A percentile compares a stretch with the other conserved stretches of the same genome.
Evolutionary conservation across 2,797 vertebrate species (phyloP).

Genomic region (Tarsius wallacei): DNA sequence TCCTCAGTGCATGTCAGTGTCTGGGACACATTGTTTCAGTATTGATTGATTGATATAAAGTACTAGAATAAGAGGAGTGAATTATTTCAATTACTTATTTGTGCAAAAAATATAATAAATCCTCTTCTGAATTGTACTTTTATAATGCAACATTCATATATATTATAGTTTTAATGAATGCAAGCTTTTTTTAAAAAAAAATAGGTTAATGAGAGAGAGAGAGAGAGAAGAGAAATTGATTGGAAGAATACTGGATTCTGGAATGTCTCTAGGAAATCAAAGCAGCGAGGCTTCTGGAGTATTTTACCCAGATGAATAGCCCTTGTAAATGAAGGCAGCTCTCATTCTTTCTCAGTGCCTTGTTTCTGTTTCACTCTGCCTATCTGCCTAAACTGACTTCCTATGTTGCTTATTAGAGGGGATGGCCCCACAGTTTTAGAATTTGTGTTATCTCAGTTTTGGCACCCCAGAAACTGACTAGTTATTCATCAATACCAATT

Average conservation of each 20-base stretch:
- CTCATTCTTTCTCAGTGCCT: neutral
- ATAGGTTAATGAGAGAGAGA: neutral
- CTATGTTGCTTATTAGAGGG: neutral
- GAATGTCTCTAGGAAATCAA: constrained; percentile 32
- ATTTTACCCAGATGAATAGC: neutral
- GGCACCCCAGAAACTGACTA: neutral
- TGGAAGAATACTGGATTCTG: neutral
- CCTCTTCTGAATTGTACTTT: neutral
- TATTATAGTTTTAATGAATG: constrained; percentile 2
- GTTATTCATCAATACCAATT: constrained; percentile 15
- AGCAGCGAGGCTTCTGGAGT: neutral
- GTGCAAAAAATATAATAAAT: neutral
- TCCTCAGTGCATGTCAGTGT: neutral
- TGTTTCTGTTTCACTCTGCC: neutral
- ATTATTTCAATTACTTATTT: constrained; percentile 51
- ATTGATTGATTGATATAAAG: constrained; percentile 61
- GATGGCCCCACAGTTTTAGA: neutral
- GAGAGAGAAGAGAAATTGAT: neutral
- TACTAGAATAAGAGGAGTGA: neutral
- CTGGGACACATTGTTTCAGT: neutral
- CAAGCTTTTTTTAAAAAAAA: constrained; percentile 11
- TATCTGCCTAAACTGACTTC: neutral
- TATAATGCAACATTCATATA: neutral
- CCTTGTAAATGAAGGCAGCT: neutral
- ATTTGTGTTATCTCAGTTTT: neutral